Percentiles rank a stretch among this genome's conserved stretches.
These are phyloP conservation scores for Apamea sordens DNA, from an alignment of 2,888 invertebrate species.

Conservation along the genomic window DNA sequence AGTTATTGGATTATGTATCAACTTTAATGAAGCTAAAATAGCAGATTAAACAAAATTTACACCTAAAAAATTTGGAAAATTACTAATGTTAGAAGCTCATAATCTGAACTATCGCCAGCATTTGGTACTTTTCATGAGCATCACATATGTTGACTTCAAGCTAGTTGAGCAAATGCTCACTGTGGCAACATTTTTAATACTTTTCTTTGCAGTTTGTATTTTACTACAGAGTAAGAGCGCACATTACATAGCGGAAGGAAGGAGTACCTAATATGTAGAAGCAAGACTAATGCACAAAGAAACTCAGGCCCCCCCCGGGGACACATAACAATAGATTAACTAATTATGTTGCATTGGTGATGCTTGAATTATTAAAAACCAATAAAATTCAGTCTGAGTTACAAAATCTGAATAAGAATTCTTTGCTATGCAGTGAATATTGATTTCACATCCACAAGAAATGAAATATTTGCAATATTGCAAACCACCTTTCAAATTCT, in stretches of 20 bases:
- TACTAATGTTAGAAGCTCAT: slow-evolving; percentile 60
- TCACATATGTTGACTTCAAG: slow-evolving; percentile 68
- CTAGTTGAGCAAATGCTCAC: slow-evolving; percentile 20
- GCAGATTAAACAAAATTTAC: slow-evolving; percentile 66
- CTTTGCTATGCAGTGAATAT: not conserved
- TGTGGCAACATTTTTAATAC: not conserved
- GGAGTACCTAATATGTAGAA: not conserved
- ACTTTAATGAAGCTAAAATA: slow-evolving; percentile 75
- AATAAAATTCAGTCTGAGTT: not conserved
- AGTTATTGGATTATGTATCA: slow-evolving; percentile 47
- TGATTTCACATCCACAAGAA: not conserved
- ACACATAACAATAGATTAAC: not conserved
- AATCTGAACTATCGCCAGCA: slow-evolving; percentile 66
- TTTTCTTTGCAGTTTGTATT: slow-evolving; percentile 11
- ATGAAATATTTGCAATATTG: not conserved
- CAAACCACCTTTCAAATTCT: not conserved
- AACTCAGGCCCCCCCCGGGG: not conserved
- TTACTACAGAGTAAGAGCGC: not conserved
- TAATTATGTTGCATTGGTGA: not conserved
- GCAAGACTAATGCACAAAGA: not conserved
- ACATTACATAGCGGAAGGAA: not conserved
- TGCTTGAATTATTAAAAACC: not conserved
- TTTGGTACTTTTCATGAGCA: slow-evolving; percentile 66
- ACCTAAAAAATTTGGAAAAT: slow-evolving; percentile 59
- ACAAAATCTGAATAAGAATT: not conserved